Evolutionary conservation across 2,888 invertebrate species (phyloP), one percentile per base, ranked within the genome.

Genomic region (Limnephilus auricula): DNA sequence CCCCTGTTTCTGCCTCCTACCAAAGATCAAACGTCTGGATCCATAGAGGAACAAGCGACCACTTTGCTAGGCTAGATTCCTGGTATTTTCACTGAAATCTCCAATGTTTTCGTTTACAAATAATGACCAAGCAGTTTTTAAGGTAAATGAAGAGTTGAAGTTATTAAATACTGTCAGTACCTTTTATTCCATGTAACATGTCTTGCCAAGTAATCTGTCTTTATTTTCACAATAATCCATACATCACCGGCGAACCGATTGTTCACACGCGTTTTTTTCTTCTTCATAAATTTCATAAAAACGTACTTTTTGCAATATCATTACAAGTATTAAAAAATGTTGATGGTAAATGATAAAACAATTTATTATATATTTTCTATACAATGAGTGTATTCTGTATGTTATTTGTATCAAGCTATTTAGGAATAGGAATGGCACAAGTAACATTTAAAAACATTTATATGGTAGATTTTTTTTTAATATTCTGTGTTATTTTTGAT

Each of bases 1-100:
- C 65, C 65, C 65, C 65, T 65, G 65, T 65, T 65, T n/a, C n/a
- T 65, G 65, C 65, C 82, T 34, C 34, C 82, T 82, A 82, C 82
- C 82, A 15, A 82, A 82, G 82, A 82, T 32, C 34, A 82, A 34
- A 34, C 37, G 34, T 25, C 34, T 37, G 82, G 18, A 18, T 9
- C 65, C 65, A 65, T 65, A 65, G n/a, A 65, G 2, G 65, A 65
- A 65, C 25, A 9, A 65, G 25, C 65, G 9, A 25, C 65, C 65
- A 65, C 65, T 65, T 25, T 65, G 65, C 65, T 65, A 65, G 9
- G 65, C 6, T 65, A 9, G 25, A 65, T 65, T 65, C 65, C 25
- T 65, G 65, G n/a, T 65, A 65, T n/a, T 25, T 65, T 65, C 65
- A 25, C 1, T 65, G 65, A 9, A 65, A 65, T 65, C n/a, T 65